Evolutionary conservation across 2,797 vertebrate genomes (phyloP).

Genomic region (Chaetodon trifasciatus): DNA sequence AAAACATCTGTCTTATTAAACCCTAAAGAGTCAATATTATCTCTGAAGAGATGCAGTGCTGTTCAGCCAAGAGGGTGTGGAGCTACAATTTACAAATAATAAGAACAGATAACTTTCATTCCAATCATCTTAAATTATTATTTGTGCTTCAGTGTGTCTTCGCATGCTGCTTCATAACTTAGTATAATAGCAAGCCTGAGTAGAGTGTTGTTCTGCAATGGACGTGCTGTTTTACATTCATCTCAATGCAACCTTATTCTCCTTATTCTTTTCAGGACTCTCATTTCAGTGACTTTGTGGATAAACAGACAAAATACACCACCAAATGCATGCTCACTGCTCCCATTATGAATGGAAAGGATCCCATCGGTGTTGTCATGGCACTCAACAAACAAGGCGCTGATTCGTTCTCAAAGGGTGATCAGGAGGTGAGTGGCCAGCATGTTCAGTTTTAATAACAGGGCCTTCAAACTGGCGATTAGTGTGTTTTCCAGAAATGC

Average conservation of each 20-base stretch:
- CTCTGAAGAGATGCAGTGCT: too few species aligned
- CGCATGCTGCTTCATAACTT: neutral
- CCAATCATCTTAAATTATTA: neutral
- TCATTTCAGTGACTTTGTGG: conserved; percentile 93
- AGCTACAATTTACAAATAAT: neutral
- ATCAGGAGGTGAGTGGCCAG: conserved; percentile 88
- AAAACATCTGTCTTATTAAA: neutral
- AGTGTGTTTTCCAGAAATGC: neutral
- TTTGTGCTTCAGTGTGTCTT: neutral
- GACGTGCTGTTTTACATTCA: too few species aligned
- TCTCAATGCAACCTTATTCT: neutral
- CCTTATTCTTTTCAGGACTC: conserved; percentile 83
- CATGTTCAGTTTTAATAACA: neutral
- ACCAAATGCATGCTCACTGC: conserved; percentile 89
- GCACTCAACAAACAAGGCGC: conserved; percentile 91
- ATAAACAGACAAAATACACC: conserved; percentile 92
- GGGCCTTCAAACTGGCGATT: neutral
- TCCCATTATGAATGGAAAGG: conserved; percentile 88
- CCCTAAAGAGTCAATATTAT: too few species aligned
- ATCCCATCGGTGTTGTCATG: conserved; percentile 91
- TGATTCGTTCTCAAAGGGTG: conserved; percentile 87
- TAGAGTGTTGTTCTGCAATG: neutral
- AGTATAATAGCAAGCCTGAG: neutral
- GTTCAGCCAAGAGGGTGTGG: neutral
- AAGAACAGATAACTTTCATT: conserved; percentile 1